Evolutionary conservation across 2,888 invertebrate species (phyloP), one percentile per base, ranked within the genome.

Genomic region (Acanthopleura granulata): DNA sequence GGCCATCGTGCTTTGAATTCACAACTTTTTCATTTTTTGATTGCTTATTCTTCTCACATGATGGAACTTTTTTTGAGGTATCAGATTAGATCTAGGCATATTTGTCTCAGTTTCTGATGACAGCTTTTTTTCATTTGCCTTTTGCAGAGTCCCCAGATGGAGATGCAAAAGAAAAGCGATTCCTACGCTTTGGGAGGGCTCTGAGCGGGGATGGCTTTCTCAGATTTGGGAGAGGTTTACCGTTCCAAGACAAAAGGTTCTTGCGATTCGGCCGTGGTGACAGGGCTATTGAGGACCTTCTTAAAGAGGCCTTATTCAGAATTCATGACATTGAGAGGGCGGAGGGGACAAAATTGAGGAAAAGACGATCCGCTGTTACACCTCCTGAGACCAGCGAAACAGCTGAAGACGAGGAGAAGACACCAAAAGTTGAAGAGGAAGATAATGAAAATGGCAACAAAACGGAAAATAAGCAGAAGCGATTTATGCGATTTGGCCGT

Each of bases 201-300:
- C 73, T 84, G 25, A 79, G 79, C 11, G 83, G 84, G 9, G 85
- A 86, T 72, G 78, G 79, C 16, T 85, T 84, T 75, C 78, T 85
- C 51, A 76, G 82, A 40, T 78, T 86, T 69, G 84, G 83, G 22
- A 76, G 82, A 75, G 75, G 81, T 51, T 75, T 29, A 12, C 81
- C 81, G 14, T 76, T 80, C 11, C 80, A 82, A 74, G 85, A 85
- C 69, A 87, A 87, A 79, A 73, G 87, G 49, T 87, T 86, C 75
- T 82, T 87, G 72, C 77, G 87, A 74, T 87, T 87, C 70, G 87
- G 87, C 1, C 76, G 83, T 29, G 78, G 70, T 9, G 74, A 74
- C 14, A 75, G 66, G 16, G 49, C 75, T 27, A 61, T 82, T 30
- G 83, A 83, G 22, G 82, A 84, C 29, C 70, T 83, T 30, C 76